Evolutionary conservation across 2,113 vertebrate species (phyloP).

Genomic region (Brachyistius frenatus): DNA sequence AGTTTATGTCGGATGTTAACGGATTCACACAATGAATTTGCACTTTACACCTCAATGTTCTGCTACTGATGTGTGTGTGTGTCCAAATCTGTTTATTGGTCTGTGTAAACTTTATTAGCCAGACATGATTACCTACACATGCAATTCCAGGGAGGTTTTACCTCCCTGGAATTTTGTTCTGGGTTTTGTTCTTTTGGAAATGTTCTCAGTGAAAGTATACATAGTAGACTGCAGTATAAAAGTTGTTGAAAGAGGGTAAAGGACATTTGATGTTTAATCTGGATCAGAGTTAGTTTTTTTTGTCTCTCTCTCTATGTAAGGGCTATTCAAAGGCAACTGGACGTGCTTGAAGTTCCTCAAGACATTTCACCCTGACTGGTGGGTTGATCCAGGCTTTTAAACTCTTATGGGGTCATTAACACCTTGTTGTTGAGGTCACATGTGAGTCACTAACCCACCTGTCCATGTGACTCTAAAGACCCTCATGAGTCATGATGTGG

Average conservation of each 20-base stretch:
- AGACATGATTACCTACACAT: neutral
- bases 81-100: neutral
- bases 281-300: neutral
- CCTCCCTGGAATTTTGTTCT: neutral
- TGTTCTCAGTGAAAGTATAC: neutral
- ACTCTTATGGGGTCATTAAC: too few species aligned
- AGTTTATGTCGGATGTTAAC: neutral
- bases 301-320: too few species aligned
- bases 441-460: too few species aligned
- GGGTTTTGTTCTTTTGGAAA: neutral
- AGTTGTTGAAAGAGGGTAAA: too few species aligned
- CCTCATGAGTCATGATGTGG: too few species aligned
- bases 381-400: too few species aligned
- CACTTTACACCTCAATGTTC: neutral
- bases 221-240: too few species aligned
- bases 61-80: conserved; percentile 11
- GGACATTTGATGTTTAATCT: neutral
- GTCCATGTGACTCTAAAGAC: too few species aligned
- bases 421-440: too few species aligned
- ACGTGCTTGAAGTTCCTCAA: too few species aligned
- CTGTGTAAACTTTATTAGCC: conserved; percentile 10
- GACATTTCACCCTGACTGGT: too few species aligned
- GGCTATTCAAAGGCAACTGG: too few species aligned
- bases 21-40: neutral
- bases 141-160: neutral